phyloP scores from a whole-genome alignment of 2,888 invertebrate species.

The Mycogona germanica region DNA sequence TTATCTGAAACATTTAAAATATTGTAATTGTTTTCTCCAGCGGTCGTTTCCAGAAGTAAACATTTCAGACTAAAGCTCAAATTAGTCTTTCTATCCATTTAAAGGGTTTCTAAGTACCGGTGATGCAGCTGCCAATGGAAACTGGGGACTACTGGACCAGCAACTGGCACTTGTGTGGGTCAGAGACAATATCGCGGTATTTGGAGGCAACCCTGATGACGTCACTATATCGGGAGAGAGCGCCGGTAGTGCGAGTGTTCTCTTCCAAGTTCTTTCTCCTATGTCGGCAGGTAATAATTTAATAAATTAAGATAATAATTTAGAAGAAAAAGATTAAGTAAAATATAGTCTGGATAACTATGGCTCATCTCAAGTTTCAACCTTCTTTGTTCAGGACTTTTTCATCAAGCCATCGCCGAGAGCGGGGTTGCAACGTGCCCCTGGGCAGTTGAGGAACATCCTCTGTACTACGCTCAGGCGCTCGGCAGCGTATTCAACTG shows the following conservation, averaged over 20 bases:
- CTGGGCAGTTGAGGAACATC: constrained; percentile 8
- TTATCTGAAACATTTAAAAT: too few relatives aligned
- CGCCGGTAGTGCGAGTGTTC: constrained; percentile 2
- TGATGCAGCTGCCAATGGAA: background rate
- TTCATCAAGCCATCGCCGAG: constrained; percentile 9
- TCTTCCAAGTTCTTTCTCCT: background rate
- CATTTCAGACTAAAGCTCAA: too few relatives aligned
- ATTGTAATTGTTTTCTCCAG: too few relatives aligned
- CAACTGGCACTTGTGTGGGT: constrained; percentile 1
- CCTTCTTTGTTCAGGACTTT: background rate
- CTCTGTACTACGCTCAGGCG: background rate
- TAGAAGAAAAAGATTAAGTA: too few relatives aligned
- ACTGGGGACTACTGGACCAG: constrained; percentile 2
- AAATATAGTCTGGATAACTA: too few relatives aligned
- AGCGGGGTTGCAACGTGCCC: constrained; percentile 5
- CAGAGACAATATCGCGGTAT: constrained; percentile 5
- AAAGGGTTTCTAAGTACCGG: constrained; percentile 5
- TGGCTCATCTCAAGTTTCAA: background rate
- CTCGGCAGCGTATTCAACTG: constrained; percentile 3
- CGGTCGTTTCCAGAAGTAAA: too few relatives aligned
- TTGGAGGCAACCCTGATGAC: constrained; percentile 4
- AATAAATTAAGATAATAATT: background rate
- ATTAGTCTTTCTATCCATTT: too few relatives aligned
- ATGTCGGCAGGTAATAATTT: background rate
- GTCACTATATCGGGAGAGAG: constrained; percentile 3